Base-by-base conservation (phyloP, 2,888 invertebrate species). In the Chouioia cunea region DNA sequence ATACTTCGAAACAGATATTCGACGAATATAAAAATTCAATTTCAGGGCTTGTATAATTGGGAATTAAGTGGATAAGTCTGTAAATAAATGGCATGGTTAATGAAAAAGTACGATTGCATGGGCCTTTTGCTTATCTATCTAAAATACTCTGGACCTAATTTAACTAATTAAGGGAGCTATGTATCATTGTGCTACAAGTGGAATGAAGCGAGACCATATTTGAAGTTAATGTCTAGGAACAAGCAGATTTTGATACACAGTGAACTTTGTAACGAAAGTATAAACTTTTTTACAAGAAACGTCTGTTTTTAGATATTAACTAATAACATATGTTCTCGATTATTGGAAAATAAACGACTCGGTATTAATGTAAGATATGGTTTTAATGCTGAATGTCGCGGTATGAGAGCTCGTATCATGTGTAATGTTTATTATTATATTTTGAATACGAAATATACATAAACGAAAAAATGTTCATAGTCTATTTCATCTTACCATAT, bases 381-480 rank as follows among this genome's bases (percentile, higher is more conserved):
- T 79, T 77, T 75, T 77, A 78, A 66, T 75, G 74, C 75, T 77
- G 78, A 80, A 79, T 79, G 79, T 77, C 72, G 71, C 76, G 77
- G 77, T 74, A 79, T 81, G 81, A 79, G 79, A 82, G 79, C 81
- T 81, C 81, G 80, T 81, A 81, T 81, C 81, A 80, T 82, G 81
- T 83, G 82, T 83, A 83, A 83, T 82, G 81, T 84, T 84, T 78
- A 83, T 81, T 81, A 84, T 83, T 84, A 84, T 84, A 84, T 84
- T 84, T 84, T 84, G 83, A 84, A 84, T 84, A 83, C 82, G 79
- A 84, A 84, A 83, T 84, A 83, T 81, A 82, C 81, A 82, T 83
- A 81, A 80, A 81, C 78, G 76, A 76, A 18, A 60, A 47, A 18
- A 15, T 18, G n/a, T 27, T 20, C n/a, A 14, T 47, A n/a, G 2